Evolutionary conservation across 2,888 invertebrate genomes (phyloP), one percentile per base, ranked within the genome.

Genomic region (Andrena camellia): DNA sequence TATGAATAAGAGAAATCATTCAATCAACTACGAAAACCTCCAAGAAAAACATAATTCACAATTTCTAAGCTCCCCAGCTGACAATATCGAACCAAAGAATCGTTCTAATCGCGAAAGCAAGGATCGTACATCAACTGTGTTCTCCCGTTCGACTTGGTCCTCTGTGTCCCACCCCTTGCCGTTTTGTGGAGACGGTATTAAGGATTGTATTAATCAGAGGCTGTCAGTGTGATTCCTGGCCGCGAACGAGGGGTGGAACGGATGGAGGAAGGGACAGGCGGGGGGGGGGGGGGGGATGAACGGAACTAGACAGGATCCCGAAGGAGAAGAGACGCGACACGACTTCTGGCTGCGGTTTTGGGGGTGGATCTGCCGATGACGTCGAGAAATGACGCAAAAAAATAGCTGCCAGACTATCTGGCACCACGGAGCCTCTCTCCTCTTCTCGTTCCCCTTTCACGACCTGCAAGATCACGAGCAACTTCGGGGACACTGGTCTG

Each of bases 121-220:
- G 48, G 68, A 70, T 63, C 59, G 35, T 83, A 76, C 82, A 81
- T 81, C 83, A 76, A 69, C 62, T 48, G 69, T 59, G 69, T 70
- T 67, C 64, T 66, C 69, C 57, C 78, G 52, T 76, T 84, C 48
- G 80, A 54, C 57, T 73, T 57, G 35, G 72, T 54, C 54, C 70
- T 33, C 62, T 10, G 20, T 5, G 59, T 23, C 62, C 60, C 83
- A 77, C 69, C 73, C 75, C 62, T 69, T 72, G 79, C 68, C 63
- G 67, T 26, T 74, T 75, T 73, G 88, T 82, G 71, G 84, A 80
- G 83, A 83, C 75, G 87, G 89, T 92, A 93, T 93, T 93, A 93
- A 92, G 93, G 90, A 92, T 93, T 93, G 92, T 93, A 93, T 94
- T 94, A 94, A 94, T 94, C 93, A 93, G 93, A 88, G 83, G 88